Conservation (phyloP, 2,888 invertebrate species). For the Cylindroiulus punctatus region DNA sequence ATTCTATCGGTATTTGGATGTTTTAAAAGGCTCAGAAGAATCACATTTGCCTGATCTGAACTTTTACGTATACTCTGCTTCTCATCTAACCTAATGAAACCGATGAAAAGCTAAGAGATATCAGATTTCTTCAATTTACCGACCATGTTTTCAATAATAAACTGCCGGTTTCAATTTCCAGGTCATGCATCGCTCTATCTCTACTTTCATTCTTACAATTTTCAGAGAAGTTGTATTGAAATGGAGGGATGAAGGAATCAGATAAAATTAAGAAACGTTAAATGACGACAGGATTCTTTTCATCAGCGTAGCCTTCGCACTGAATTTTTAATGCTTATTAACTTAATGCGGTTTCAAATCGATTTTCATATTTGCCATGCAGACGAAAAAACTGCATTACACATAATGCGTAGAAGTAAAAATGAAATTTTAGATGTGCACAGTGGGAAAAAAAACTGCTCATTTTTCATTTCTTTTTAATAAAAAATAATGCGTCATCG, state of each 20-base stretch:
- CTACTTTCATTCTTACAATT: neutral
- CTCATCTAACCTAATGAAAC: neutral
- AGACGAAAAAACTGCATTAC: neutral
- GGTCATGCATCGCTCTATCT: neutral
- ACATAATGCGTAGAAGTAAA: neutral
- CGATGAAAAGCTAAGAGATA: neutral
- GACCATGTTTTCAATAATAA: neutral
- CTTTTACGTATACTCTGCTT: neutral
- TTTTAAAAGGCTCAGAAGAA: no score
- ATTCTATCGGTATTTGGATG: no score
- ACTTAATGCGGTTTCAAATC: conserved; percentile 33
- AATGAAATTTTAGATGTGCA: neutral
- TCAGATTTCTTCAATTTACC: conserved; percentile 5
- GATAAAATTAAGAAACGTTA: neutral
- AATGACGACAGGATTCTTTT: neutral
- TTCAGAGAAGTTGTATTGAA: neutral
- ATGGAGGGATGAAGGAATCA: neutral
- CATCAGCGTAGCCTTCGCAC: neutral
- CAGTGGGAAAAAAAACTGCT: neutral
- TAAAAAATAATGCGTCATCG: neutral
- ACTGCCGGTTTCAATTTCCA: neutral
- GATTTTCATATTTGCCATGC: neutral
- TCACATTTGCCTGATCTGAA: no score
- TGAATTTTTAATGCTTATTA: conserved; percentile 29
- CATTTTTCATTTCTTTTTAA: neutral